phyloP scores from a whole-genome alignment of 2,888 invertebrate species.

The Yponomeuta cagnagella region DNA sequence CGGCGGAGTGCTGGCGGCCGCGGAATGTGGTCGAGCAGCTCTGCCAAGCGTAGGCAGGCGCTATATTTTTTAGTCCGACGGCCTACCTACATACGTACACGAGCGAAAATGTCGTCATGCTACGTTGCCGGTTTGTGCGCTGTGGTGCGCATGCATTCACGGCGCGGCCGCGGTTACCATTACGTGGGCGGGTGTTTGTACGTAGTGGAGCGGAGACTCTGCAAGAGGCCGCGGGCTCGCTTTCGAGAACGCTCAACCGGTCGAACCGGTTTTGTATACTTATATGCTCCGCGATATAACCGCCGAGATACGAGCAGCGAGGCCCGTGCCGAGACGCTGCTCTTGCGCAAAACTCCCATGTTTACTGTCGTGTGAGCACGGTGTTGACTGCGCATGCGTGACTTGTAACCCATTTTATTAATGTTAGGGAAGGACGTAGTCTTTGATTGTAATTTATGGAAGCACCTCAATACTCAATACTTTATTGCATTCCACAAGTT shows the following conservation, averaged over 20 bases:
- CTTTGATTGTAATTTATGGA: not conserved
- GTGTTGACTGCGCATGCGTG: slow-evolving; percentile 20
- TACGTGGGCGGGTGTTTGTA: slow-evolving; percentile 69
- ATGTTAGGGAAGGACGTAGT: not conserved
- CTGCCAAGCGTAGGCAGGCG: slow-evolving; percentile 72
- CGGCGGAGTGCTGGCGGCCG: slow-evolving; percentile 47
- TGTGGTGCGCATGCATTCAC: slow-evolving; percentile 68
- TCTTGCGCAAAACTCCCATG: slow-evolving; percentile 61
- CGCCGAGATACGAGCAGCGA: slow-evolving; percentile 67
- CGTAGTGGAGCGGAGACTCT: slow-evolving; percentile 46
- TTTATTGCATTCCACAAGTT: no score
- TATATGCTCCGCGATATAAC: slow-evolving; percentile 72
- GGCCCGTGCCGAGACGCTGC: slow-evolving; percentile 34
- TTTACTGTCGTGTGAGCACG: slow-evolving; percentile 35
- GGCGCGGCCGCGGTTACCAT: slow-evolving; percentile 50
- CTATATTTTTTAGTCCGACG: slow-evolving; percentile 59
- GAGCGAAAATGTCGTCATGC: slow-evolving; percentile 78
- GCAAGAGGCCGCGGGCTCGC: slow-evolving; percentile 70
- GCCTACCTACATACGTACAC: slow-evolving; percentile 71
- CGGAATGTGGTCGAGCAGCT: slow-evolving; percentile 72
- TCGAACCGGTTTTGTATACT: slow-evolving; percentile 71
- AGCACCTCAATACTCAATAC: not conserved
- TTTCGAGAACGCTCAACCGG: slow-evolving; percentile 74
- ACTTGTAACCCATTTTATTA: not conserved
- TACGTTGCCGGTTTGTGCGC: slow-evolving; percentile 69